Evolutionary conservation across 2,888 invertebrate species (phyloP).

Genomic region (Zhengitettix transpicula): DNA sequence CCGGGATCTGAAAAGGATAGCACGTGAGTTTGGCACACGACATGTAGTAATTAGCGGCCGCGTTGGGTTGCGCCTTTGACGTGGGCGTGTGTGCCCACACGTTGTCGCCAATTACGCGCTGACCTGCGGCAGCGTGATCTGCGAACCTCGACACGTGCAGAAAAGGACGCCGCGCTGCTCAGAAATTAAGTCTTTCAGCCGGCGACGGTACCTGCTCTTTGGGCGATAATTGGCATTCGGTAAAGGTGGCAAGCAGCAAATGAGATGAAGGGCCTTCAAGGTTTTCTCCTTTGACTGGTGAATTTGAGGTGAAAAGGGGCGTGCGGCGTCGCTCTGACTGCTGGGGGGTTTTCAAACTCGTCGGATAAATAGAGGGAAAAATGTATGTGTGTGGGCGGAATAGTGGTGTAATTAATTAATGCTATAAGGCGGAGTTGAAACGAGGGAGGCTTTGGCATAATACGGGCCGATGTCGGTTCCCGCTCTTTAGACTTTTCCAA

Average conservation of each 20-base stretch:
- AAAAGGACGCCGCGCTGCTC: not conserved
- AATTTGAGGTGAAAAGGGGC: not conserved
- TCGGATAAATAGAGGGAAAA: not conserved
- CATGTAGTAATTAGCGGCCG: too few relatives aligned
- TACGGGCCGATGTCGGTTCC: not conserved
- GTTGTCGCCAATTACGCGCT: too few relatives aligned
- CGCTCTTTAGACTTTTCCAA: not conserved
- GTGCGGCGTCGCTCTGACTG: not conserved
- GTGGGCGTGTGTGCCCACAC: too few relatives aligned
- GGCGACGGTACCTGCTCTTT: not conserved
- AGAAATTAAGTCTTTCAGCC: not conserved
- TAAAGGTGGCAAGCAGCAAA: constrained; percentile 33
- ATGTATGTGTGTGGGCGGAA: not conserved
- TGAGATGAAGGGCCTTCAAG: constrained; percentile 3
- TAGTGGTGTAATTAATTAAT: not conserved
- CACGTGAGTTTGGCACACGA: too few relatives aligned
- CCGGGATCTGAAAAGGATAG: too few relatives aligned
- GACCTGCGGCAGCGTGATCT: too few relatives aligned
- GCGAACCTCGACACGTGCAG: too few relatives aligned
- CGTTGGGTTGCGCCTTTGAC: too few relatives aligned
- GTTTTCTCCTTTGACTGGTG: not conserved
- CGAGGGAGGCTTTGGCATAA: not conserved
- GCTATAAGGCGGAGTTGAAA: not conserved
- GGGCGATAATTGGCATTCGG: constrained; percentile 37
- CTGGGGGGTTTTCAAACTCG: not conserved